Conservation (phyloP, 2,797 vertebrate species). For the Syncerus caffer region DNA sequence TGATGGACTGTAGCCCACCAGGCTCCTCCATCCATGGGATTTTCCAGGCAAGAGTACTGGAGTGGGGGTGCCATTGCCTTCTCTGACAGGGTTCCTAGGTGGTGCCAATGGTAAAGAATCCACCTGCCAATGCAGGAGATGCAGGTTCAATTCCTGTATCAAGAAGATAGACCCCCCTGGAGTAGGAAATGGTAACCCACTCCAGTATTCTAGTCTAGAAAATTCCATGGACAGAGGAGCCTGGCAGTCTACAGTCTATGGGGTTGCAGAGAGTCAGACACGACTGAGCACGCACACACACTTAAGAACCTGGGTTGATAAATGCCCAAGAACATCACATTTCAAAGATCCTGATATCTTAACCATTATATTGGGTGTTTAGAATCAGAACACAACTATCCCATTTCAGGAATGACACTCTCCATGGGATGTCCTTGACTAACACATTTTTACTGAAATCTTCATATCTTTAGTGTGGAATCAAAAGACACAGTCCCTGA, state of each 20-base stretch:
- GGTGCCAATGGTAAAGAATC: not conserved
- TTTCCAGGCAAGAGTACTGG: not conserved
- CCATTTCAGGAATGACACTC: not conserved
- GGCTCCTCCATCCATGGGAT: not conserved
- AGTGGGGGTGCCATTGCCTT: not conserved
- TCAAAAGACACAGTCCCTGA: not conserved
- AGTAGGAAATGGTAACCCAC: not conserved
- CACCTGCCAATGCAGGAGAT: not conserved
- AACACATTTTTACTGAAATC: not conserved
- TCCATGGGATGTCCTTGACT: not conserved
- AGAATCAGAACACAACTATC: not conserved
- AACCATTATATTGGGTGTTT: not conserved
- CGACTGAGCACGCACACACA: rapidly evolving
- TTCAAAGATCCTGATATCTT: not conserved
- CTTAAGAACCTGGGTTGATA: not conserved
- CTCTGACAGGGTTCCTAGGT: not conserved
- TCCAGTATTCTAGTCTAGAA: not conserved
- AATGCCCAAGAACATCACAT: not conserved
- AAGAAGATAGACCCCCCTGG: not conserved
- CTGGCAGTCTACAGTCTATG: not conserved
- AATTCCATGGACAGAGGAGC: not conserved
- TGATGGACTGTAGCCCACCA: not conserved
- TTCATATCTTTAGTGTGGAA: not conserved
- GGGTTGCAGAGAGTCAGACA: not conserved
- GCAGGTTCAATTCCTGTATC: not conserved